Evolutionary conservation across 1,140 invertebrate species (phyloP), one percentile per base, ranked within the genome.

Genomic region (Calephelis nemesis): DNA sequence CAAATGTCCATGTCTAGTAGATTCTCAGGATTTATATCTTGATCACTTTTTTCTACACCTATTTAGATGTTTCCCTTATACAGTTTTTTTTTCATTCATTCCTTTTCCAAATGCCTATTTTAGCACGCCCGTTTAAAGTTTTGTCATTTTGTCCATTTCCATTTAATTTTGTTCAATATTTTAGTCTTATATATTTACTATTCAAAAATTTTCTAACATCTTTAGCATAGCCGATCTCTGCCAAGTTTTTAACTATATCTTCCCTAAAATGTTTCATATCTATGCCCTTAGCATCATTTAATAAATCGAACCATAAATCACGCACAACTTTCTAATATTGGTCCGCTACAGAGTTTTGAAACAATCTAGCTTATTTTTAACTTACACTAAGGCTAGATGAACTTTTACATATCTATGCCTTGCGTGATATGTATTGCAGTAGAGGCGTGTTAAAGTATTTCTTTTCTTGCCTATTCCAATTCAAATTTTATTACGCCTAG

Each of bases 311-410:
- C 76, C 71, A 50, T 75, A 71, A 68, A 76, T 78, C 74, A 86
- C 78, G 87, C 85, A 90, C 88, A 90, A 90, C 86, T 90, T 90
- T 91, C 88, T 91, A 90, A 91, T 90, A 91, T 90, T 91, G 89
- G 89, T 91, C 89, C 89, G 79, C 89, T 89, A 90, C 84, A 82
- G 79, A 89, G 83, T 91, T 86, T 81, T 87, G 85, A 89, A 90
- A 79, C 81, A 84, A 83, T 77, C 87, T 89, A 88, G 80, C 85
- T 90, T 87, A 88, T 73, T 75, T 52, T 82, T 84, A 86, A 79
- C 80, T 88, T 89, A 91, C 73, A 70, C 83, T 89, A 88, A 87
- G 78, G 81, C 84, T 91, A 88, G 81, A 84, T 84, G 79, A 88
- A 83, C 83, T 83, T 87, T 88, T 81, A 87, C 77, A 78, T 79